Percentiles rank a stretch among this genome's conserved stretches.
Evolutionary conservation across 2,797 vertebrate genomes (phyloP).

Genomic region (Yasuhikotakia modesta): DNA sequence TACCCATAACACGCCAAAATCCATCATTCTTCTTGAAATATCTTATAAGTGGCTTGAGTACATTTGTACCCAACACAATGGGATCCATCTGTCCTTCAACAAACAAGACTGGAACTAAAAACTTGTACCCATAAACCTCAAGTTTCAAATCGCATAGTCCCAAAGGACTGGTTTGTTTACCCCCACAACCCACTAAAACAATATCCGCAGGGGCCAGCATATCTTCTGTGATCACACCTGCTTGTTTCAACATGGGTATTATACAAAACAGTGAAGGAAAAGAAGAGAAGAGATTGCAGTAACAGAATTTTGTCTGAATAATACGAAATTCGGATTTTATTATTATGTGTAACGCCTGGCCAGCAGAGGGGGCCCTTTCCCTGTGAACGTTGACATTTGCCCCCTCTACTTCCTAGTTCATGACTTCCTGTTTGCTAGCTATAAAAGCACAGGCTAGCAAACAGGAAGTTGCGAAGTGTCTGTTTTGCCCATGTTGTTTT

Average conservation of each 20-base stretch:
- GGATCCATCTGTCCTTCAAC: constrained; percentile 45
- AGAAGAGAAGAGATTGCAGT: too few species aligned
- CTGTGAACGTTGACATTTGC: too few species aligned
- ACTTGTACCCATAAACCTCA: constrained; percentile 18
- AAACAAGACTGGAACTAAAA: constrained; percentile 22
- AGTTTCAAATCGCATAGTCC: constrained; percentile 37
- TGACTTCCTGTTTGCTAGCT: too few species aligned
- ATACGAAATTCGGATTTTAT: too few species aligned
- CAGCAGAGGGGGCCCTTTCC: too few species aligned
- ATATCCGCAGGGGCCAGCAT: constrained; percentile 26
- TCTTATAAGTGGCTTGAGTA: constrained; percentile 43
- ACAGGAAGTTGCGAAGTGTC: too few species aligned
- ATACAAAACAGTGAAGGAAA: too few species aligned
- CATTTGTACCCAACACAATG: constrained; percentile 52
- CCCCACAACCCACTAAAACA: constrained; percentile 51
- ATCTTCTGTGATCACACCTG: constrained; percentile 11
- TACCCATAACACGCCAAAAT: constrained; percentile 11
- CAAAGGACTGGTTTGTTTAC: constrained; percentile 14
- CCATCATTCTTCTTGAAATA: constrained; percentile 29
- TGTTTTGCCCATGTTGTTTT: too few species aligned
- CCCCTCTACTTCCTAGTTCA: too few species aligned
- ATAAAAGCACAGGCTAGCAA: too few species aligned
- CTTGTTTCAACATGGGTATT: constrained; percentile 7
- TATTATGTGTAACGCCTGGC: too few species aligned
- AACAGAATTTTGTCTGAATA: too few species aligned